Evolutionary conservation across 2,113 vertebrate species (phyloP).

Genomic region (Casuarius casuarius): DNA sequence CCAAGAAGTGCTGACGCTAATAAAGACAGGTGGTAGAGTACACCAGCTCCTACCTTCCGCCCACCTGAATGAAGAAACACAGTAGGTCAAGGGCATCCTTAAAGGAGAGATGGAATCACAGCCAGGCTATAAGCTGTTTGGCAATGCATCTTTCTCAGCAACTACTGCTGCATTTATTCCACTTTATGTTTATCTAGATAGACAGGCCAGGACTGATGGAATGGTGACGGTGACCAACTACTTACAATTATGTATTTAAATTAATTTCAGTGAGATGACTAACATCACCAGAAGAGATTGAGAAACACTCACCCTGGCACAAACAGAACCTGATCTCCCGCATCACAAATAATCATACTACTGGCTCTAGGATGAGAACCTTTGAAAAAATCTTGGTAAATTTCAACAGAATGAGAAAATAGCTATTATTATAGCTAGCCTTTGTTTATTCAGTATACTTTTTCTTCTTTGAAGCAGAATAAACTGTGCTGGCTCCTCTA

Average conservation of each 20-base stretch:
- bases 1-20: neutral
- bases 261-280: neutral
- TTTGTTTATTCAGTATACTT: neutral
- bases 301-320: neutral
- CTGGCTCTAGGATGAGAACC: neutral
- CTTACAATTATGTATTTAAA: neutral
- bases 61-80: neutral
- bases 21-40: neutral
- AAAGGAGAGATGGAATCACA: neutral
- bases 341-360: neutral
- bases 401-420: neutral
- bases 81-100: neutral
- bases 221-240: neutral
- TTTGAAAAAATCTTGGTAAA: neutral
- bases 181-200: neutral
- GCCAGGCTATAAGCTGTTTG: neutral
- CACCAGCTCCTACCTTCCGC: neutral
- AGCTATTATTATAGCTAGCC: neutral
- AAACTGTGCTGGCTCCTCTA: neutral
- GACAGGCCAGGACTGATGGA: rapidly evolving
- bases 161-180: neutral
- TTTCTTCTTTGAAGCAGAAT: neutral
- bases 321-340: neutral
- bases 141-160: neutral
- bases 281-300: neutral